Base-by-base conservation (phyloP, 2,797 vertebrate species). In the Chloroceryle inda region DNA sequence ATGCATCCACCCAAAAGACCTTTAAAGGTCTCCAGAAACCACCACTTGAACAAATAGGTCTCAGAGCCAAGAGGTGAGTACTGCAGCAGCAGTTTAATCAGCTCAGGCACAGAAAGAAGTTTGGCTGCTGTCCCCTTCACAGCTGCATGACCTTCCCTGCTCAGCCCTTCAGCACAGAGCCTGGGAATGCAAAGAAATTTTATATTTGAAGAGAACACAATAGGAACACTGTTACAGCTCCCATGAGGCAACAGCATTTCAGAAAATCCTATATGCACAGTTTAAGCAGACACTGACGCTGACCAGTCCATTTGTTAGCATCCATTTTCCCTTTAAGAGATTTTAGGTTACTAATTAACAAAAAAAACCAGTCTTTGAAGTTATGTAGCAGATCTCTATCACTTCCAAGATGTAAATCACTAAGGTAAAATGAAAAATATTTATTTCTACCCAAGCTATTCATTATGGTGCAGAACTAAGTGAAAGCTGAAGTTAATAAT, bases 81-180 rank as follows among this genome's bases (percentile, higher is more conserved):
- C 38, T 75, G 71, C 80, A 87, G 89, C 67, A 91, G 75, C 23
- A 22, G 49, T 37, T 79, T n/a, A 45, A 76, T 55, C 23, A 67
- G 67, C 79, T 81, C 78, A 35, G 29, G 61, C 81, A 17, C 35
- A n/a, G 67, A 67, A 67, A 4, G 26, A 56, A 24, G 82, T 67
- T 17, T 89, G 91, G 94, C 89, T 71, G 47, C 89, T 79, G 55
- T 85, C 44, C 91, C 85, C 89, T 61, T 24, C 78, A 8, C 94
- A 89, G 89, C 87, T 91, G 89, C 89, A 84, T 0, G 4, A 76
- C 71, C 86, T 81, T 79, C 90, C 76, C 66, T 42, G 69, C 80
- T 72, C 80, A 89, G 66, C 37, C 55, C 87, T 56, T 55, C 66
- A 89, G 63, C 77, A 49, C 49, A 58, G 71, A 69, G 89, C 71